Evolutionary conservation across 2,888 invertebrate genomes (phyloP).

Genomic region (Leptarthrus brevirostris): DNA sequence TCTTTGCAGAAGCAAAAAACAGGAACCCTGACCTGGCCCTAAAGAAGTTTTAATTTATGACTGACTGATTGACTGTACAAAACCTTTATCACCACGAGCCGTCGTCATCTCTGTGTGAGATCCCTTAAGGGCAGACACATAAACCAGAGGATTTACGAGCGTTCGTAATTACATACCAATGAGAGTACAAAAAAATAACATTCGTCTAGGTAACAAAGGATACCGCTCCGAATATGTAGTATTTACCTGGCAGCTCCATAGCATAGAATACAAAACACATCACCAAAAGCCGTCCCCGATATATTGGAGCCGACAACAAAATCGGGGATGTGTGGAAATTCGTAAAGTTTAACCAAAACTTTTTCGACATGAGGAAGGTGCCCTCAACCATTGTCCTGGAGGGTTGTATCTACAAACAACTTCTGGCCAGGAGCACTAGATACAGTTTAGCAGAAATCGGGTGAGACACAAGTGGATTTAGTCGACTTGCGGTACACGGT

Average conservation of each 20-base stretch:
- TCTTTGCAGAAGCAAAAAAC: conserved; percentile 14
- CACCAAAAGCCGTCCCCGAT: not conserved
- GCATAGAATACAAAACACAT: not conserved
- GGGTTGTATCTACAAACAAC: conserved; percentile 2
- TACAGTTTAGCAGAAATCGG: conserved; percentile 15
- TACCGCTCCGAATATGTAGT: conserved; percentile 5
- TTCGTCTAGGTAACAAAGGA: not conserved
- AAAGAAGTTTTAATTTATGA: conserved; percentile 12
- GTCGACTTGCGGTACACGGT: not conserved
- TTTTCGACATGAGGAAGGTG: conserved; percentile 9
- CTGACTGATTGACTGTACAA: conserved; percentile 32
- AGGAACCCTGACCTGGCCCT: not conserved
- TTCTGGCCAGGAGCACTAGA: conserved; percentile 27
- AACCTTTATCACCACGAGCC: not conserved
- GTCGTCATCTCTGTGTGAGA: conserved; percentile 15
- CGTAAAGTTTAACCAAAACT: conserved; percentile 25
- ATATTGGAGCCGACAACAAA: not conserved
- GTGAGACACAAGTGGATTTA: conserved; percentile 32
- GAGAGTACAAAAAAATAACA: not conserved
- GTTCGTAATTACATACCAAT: conserved; percentile 19
- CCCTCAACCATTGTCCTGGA: not conserved
- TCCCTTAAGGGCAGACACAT: conserved; percentile 10
- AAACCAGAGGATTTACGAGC: conserved; percentile 18
- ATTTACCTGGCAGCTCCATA: not conserved
- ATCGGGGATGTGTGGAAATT: conserved; percentile 19